These are phyloP conservation scores for Aelia acuminata DNA, from an alignment of 2,888 invertebrate species.

Conservation along the genomic window DNA sequence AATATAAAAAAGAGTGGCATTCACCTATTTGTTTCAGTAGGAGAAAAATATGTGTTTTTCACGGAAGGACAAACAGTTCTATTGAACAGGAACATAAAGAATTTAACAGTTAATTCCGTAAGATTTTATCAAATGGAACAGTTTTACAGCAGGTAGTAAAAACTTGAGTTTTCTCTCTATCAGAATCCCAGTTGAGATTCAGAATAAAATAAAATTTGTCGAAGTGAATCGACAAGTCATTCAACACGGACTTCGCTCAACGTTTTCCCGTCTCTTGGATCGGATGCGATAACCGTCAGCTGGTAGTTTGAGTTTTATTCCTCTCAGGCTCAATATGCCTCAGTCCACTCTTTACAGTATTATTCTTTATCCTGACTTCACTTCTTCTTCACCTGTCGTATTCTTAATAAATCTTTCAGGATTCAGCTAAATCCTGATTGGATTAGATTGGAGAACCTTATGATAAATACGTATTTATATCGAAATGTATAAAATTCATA, in stretches of 20 bases:
- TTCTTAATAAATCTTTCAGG: not conserved
- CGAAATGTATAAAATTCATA: no score
- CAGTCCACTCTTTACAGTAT: not conserved
- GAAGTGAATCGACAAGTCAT: not conserved
- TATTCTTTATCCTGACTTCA: not conserved
- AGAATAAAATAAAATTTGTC: not conserved
- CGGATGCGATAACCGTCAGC: not conserved
- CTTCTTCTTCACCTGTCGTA: not conserved
- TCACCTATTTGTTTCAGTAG: not conserved
- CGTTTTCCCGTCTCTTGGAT: not conserved
- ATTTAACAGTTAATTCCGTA: not conserved
- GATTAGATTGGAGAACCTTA: not conserved
- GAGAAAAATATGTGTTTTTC: not conserved
- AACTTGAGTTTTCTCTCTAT: not conserved
- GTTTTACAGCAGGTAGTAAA: not conserved
- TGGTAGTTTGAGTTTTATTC: slow-evolving; percentile 1
- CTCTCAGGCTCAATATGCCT: not conserved
- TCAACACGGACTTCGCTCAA: not conserved
- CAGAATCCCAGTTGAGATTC: not conserved
- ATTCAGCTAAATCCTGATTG: not conserved
- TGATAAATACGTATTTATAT: no score
- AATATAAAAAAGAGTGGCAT: not conserved
- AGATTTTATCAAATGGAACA: not conserved
- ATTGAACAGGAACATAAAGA: not conserved
- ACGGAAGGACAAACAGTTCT: not conserved